Evolutionary conservation across 2,113 vertebrate genomes (phyloP).

Genomic region (pig (Sus scrofa)): T2T-Sscrofa CM000812.6:26726501-26727000

Average conservation of each 20-base stretch:
- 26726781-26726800: neutral
- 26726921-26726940: neutral
- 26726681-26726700: neutral
- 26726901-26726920: neutral
- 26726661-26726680: conserved; percentile 16
- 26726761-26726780: conserved; percentile 2
- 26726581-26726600: accelerated
- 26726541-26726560: accelerated
- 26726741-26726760: neutral
- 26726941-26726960: neutral
- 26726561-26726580: accelerated
- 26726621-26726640: accelerated
- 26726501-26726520: neutral
- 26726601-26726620: neutral
- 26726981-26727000: neutral
- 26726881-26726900: neutral
- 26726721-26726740: conserved; percentile 12
- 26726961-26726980: neutral
- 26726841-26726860: neutral
- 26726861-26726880: neutral
- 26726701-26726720: neutral
- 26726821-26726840: neutral
- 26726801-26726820: neutral
- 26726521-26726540: accelerated
- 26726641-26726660: neutral